Conservation (phyloP, 1,140 invertebrate species). For the Drosophila simulans region DNA sequence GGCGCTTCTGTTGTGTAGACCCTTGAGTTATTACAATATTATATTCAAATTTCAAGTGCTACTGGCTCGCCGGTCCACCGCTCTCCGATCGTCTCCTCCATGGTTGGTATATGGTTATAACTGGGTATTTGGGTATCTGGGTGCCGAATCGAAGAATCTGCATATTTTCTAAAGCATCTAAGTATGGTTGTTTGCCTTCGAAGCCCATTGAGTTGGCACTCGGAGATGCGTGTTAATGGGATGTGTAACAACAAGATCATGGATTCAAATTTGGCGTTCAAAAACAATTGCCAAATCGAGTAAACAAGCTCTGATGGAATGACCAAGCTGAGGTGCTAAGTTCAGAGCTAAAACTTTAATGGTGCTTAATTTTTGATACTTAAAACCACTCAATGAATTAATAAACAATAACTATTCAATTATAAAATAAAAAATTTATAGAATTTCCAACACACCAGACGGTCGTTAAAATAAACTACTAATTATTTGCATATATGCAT, state of each 20-base stretch:
- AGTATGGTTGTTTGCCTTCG: constrained; percentile 67
- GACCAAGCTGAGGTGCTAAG: background rate
- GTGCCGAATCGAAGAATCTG: constrained; percentile 57
- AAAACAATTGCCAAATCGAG: constrained; percentile 32
- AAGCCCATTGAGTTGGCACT: constrained; percentile 70
- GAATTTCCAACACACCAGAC: too few species aligned
- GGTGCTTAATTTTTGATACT: background rate
- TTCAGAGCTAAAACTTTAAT: background rate
- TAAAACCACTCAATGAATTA: background rate
- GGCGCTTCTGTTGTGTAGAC: constrained; percentile 81
- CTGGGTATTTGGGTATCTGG: constrained; percentile 1
- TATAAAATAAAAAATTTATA: background rate
- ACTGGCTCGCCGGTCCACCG: constrained; percentile 48
- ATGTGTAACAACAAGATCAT: constrained; percentile 73
- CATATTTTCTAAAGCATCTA: constrained; percentile 60
- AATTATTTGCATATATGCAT: too few species aligned
- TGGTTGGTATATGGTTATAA: background rate
- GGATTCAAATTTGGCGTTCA: constrained; percentile 42
- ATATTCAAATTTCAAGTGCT: constrained; percentile 79
- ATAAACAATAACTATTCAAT: background rate
- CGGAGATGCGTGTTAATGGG: constrained; percentile 59
- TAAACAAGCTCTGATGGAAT: background rate
- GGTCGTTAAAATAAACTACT: too few species aligned
- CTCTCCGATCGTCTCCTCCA: constrained; percentile 12
- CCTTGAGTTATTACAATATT: constrained; percentile 82